A percentile compares a stretch with the other conserved stretches of the same genome.
Conservation (phyloP, 2,888 invertebrate genomes). For the Plebejus argus region DNA sequence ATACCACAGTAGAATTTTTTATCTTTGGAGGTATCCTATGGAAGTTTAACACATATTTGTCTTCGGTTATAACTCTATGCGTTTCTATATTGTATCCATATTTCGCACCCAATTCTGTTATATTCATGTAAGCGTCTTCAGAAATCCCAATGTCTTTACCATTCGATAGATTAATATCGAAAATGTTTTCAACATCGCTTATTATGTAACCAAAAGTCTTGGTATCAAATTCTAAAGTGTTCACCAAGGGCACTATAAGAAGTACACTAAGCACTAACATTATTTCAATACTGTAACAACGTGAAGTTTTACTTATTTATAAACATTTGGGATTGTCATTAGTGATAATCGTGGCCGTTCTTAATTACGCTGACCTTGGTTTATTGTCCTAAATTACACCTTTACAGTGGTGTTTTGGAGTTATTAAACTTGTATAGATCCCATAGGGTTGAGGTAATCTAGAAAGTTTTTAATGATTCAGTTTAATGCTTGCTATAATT, state of each 20-base stretch:
- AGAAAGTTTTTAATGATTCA: not conserved
- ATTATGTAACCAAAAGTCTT: constrained; percentile 30
- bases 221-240: not conserved
- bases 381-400: not conserved
- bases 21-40: constrained; percentile 53
- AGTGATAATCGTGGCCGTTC: not conserved
- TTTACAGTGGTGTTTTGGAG: not conserved
- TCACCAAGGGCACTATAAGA: constrained; percentile 12
- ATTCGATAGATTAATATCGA: constrained; percentile 9
- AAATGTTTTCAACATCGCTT: constrained; percentile 21
- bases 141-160: constrained; percentile 17
- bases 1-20: constrained; percentile 66
- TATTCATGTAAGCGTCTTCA: constrained; percentile 55
- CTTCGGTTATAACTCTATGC: constrained; percentile 58
- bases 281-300: not conserved
- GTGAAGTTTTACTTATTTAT: constrained; percentile 12
- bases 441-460: not conserved
- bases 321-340: constrained; percentile 9
- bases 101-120: constrained; percentile 52
- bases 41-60: constrained; percentile 59
- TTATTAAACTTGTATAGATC: not conserved
- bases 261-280: not conserved
- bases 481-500: not conserved
- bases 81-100: constrained; percentile 57
- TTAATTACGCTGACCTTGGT: not conserved